These are phyloP conservation scores for Bettongia penicillata DNA, from an alignment of 2,113 vertebrate species.

Conservation along the genomic window DNA sequence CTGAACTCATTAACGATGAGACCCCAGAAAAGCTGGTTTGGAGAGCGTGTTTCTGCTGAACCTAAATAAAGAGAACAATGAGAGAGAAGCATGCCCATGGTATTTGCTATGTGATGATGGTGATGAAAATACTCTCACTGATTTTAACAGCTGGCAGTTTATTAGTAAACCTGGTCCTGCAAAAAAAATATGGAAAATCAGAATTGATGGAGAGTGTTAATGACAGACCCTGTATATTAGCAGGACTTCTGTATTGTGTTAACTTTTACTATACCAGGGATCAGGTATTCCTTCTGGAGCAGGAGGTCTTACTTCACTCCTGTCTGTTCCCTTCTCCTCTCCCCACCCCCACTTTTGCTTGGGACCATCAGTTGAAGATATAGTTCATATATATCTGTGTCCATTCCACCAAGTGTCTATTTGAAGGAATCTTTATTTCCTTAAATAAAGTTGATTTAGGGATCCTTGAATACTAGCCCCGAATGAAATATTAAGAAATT, in stretches of 20 bases:
- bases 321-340: neutral
- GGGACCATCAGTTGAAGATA: neutral
- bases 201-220: conserved; percentile 76
- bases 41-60: conserved; percentile 69
- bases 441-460: neutral
- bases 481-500: neutral
- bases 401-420: neutral
- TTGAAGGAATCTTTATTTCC: neutral
- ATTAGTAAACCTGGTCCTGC: conserved; percentile 77
- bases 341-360: neutral
- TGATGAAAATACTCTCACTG: conserved; percentile 82
- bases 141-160: conserved; percentile 81
- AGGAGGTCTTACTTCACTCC: conserved; percentile 9
- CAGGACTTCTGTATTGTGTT: conserved; percentile 76
- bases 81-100: conserved; percentile 66
- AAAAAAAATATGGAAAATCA: conserved; percentile 76
- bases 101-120: conserved; percentile 74
- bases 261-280: conserved; percentile 69
- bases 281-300: conserved; percentile 53
- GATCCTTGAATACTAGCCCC: neutral
- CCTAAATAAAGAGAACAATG: conserved; percentile 63
- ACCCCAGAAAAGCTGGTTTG: neutral
- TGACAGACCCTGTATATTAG: conserved; percentile 78
- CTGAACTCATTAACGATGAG: conserved; percentile 60
- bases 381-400: neutral